Conservation (phyloP, 2,888 invertebrate species). For the Habroteleia sp. region DNA sequence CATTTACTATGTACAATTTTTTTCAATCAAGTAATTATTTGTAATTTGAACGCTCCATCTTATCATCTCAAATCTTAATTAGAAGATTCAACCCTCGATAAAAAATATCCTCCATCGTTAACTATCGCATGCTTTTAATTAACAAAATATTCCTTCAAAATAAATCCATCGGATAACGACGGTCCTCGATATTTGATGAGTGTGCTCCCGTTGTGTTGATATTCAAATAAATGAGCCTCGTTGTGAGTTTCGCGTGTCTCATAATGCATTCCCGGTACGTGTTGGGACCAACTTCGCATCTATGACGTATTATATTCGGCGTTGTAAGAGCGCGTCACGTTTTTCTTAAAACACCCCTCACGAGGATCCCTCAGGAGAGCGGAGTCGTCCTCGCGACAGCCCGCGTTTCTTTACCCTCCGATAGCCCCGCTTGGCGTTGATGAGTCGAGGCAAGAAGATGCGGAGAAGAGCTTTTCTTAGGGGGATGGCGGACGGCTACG, state of each 20-base stretch:
- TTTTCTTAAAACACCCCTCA: conserved; percentile 62
- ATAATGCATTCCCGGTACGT: conserved; percentile 41
- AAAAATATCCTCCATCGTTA: conserved; percentile 44
- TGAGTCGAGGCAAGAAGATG: conserved; percentile 65
- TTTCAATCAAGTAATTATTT: no score
- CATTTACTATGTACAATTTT: no score
- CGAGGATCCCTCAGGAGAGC: conserved; percentile 57
- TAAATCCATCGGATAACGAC: conserved; percentile 16
- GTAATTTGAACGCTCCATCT: no score
- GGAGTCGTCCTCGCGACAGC: conserved; percentile 52
- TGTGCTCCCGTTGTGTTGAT: not conserved
- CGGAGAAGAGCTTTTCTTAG: conserved; percentile 62
- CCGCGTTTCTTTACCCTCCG: conserved; percentile 59
- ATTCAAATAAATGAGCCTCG: conserved; percentile 24
- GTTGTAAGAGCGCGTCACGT: conserved; percentile 56
- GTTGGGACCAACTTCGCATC: conserved; percentile 36
- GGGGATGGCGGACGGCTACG: conserved; percentile 65
- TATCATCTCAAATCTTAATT: conserved; percentile 12
- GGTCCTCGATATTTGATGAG: not conserved
- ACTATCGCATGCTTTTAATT: conserved; percentile 42
- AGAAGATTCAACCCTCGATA: conserved; percentile 21
- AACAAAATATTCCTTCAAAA: conserved; percentile 51
- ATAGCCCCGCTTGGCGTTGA: conserved; percentile 63
- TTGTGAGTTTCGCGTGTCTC: conserved; percentile 10
- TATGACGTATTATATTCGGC: conserved; percentile 56